These are phyloP conservation scores for Sebastiscus albofasciatus DNA, from an alignment of 2,797 vertebrate genomes.

Conservation along the genomic window DNA sequence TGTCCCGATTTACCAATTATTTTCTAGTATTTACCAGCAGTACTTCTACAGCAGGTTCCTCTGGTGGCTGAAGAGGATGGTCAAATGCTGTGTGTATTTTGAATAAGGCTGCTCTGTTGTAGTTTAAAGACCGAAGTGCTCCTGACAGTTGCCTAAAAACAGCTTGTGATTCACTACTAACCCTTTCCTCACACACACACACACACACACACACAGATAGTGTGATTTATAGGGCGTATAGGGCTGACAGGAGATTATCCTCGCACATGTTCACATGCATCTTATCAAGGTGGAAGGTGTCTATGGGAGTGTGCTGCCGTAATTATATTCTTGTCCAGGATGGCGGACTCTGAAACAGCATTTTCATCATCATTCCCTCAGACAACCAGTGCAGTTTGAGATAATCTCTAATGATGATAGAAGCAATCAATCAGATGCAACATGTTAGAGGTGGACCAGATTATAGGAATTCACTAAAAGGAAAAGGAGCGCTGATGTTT, in stretches of 20 bases:
- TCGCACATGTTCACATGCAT: not conserved
- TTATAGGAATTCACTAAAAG: not conserved
- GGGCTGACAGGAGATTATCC: constrained; percentile 10
- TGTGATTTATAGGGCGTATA: not conserved
- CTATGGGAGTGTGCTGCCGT: not conserved
- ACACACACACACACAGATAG: not conserved
- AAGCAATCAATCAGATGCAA: not conserved
- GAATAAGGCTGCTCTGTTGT: not conserved
- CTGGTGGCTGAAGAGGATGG: not conserved
- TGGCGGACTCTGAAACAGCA: not conserved
- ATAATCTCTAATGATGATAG: not conserved
- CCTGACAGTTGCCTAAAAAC: not conserved
- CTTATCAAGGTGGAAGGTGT: not conserved
- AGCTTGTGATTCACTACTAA: not conserved
- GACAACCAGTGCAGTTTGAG: not conserved
- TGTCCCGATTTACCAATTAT: too few relatives aligned
- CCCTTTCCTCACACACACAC: not conserved
- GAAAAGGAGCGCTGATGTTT: not conserved
- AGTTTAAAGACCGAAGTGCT: not conserved
- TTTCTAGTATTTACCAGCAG: too few relatives aligned
- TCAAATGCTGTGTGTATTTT: not conserved
- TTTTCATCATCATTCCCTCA: constrained; percentile 3
- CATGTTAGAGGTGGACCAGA: not conserved
- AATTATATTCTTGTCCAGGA: not conserved
- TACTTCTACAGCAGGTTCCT: not conserved